Evolutionary conservation across 2,888 invertebrate species (phyloP).

Genomic region (Trichopria drosophilae): DNA sequence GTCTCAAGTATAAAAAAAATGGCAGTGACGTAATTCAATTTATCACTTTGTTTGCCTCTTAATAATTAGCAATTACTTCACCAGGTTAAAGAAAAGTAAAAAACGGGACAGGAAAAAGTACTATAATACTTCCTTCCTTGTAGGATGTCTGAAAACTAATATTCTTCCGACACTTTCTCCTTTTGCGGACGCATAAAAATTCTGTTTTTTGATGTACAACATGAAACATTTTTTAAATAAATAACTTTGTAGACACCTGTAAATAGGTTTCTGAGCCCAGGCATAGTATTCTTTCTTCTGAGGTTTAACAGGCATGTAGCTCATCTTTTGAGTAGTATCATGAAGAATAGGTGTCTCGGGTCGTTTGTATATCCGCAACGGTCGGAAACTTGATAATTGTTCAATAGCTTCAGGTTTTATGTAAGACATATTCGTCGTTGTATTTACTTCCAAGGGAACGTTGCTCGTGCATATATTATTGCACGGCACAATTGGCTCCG

Average conservation of each 20-base stretch:
- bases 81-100: no score
- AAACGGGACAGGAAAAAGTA: no score
- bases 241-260: constrained; percentile 40
- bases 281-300: constrained; percentile 47
- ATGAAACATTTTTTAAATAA: constrained; percentile 5
- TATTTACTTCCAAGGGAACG: constrained; percentile 44
- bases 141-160: background rate
- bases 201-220: background rate
- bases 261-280: constrained; percentile 50
- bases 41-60: no score
- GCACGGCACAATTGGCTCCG: constrained; percentile 48
- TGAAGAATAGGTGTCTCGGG: constrained; percentile 43
- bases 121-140: no score
- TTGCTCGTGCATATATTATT: constrained; percentile 46
- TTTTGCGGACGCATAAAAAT: no score
- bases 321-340: constrained; percentile 54
- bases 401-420: constrained; percentile 45
- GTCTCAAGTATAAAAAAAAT: no score
- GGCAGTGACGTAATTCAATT: no score
- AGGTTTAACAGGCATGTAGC: constrained; percentile 51
- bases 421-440: constrained; percentile 48
- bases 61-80: no score
- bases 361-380: constrained; percentile 44
- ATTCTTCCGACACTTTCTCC: background rate
- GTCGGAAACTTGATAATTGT: constrained; percentile 50